phyloP scores from a whole-genome alignment of 92 coral and sea anemone genomes.

The Pocillopora meandrina region DNA sequence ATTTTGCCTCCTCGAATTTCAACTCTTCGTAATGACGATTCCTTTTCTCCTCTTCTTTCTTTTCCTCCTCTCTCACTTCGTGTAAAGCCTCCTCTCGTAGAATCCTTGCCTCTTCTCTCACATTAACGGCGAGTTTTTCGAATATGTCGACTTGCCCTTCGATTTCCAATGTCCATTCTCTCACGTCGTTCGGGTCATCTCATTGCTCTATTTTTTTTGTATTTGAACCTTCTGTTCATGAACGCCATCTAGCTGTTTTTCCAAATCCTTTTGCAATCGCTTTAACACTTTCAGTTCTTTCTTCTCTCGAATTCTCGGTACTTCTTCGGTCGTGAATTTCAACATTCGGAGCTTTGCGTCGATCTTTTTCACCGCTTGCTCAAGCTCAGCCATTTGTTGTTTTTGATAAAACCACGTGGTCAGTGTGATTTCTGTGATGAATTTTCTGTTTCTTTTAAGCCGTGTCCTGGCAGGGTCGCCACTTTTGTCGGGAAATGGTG shows the following conservation, averaged over 20 bases:
- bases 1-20: slow-evolving; percentile 27
- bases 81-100: background rate
- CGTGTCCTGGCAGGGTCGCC: slow-evolving; percentile 11
- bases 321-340: background rate
- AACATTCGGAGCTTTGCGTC: background rate
- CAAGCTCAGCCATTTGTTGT: background rate
- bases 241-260: slow-evolving; percentile 22
- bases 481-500: background rate
- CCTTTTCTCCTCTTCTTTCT: slow-evolving; percentile 10
- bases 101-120: background rate
- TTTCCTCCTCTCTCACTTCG: background rate
- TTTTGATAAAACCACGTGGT: background rate
- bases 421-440: background rate
- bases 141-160: slow-evolving; percentile 14
- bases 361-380: background rate
- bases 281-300: background rate
- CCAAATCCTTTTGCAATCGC: slow-evolving; percentile 6
- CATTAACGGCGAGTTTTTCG: background rate
- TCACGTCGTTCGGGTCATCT: slow-evolving; percentile 5
- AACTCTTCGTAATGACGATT: slow-evolving; percentile 22
- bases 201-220: slow-evolving; percentile 30
- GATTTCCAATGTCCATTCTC: slow-evolving; percentile 23
- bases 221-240: slow-evolving; percentile 19
- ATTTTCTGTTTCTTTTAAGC: background rate
- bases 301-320: slow-evolving; percentile 3